These are phyloP conservation scores for Triplophysa siluroides DNA, from an alignment of 2,113 vertebrate species.

Conservation along the genomic window DNA sequence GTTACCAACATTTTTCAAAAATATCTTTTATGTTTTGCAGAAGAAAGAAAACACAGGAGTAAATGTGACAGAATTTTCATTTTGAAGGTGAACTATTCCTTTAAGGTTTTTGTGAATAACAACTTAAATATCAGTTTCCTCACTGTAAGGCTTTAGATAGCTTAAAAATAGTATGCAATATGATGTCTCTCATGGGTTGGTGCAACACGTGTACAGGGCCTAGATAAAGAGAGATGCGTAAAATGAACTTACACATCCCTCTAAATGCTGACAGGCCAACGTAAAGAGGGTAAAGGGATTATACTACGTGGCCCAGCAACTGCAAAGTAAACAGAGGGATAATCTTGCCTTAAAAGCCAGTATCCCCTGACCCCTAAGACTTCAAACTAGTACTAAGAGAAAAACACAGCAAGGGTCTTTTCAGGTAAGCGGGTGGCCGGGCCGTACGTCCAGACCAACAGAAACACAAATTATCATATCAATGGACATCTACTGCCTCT, in stretches of 20 bases:
- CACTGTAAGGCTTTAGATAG: no score
- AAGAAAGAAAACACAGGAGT: no score
- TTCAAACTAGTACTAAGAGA: conserved; percentile 53
- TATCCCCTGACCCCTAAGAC: conserved; percentile 56
- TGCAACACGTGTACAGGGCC: not conserved
- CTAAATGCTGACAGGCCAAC: conserved; percentile 54
- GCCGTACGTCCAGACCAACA: conserved; percentile 20
- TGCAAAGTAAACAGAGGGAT: conserved; percentile 58
- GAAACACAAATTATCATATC: conserved; percentile 47
- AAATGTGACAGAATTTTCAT: no score
- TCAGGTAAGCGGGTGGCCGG: conserved; percentile 46
- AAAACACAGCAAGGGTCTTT: conserved; percentile 44
- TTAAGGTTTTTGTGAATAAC: no score
- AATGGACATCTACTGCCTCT: conserved; percentile 34
- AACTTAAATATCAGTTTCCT: no score
- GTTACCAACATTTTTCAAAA: no score
- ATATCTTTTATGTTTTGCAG: no score
- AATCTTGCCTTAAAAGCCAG: conserved; percentile 58
- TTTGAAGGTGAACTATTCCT: no score
- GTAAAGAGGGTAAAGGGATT: conserved; percentile 66
- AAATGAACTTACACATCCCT: conserved; percentile 29
- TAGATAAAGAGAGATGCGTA: not conserved
- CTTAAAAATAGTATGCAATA: no score
- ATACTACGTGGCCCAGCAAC: conserved; percentile 53
- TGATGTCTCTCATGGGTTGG: not conserved